These are phyloP conservation scores for Lumbricus terrestris DNA, from an alignment of 2,888 invertebrate genomes.

Conservation along the genomic window DNA sequence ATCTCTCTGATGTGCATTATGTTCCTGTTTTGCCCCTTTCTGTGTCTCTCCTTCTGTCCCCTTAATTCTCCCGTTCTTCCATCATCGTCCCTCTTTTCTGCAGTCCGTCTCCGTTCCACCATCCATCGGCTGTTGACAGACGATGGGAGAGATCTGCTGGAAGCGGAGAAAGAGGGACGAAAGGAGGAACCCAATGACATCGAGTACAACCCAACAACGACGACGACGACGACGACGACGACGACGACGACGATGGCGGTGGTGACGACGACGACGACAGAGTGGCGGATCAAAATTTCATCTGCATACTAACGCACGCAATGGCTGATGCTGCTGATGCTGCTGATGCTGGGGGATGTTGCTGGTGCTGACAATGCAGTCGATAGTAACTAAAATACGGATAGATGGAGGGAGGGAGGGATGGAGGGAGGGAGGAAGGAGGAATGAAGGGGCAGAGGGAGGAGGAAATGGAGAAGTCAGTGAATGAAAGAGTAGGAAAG, in stretches of 20 bases:
- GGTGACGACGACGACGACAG: too few relatives aligned
- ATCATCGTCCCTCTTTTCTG: not conserved
- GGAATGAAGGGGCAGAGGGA: not conserved
- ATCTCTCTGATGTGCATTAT: not conserved
- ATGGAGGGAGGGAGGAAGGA: not conserved
- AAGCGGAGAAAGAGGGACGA: not conserved
- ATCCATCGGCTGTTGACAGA: not conserved
- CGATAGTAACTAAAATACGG: not conserved
- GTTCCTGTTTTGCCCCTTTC: not conserved
- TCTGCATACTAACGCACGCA: constrained; percentile 3
- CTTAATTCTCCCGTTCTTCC: not conserved
- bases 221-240: not conserved
- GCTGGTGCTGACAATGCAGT: not conserved
- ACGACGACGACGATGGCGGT: not conserved
- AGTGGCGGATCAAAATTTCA: not conserved
- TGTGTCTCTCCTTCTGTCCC: not conserved
- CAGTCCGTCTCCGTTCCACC: not conserved
- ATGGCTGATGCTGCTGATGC: not conserved
- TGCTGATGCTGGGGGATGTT: not conserved
- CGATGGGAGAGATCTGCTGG: not conserved
- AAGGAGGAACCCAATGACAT: not conserved
- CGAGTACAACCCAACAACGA: not conserved
- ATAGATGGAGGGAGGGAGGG: not conserved
- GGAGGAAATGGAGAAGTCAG: not conserved
- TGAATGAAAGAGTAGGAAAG: not conserved